Base-by-base conservation (phyloP, 2,113 vertebrate species). In the Platichthys stellatus region DNA sequence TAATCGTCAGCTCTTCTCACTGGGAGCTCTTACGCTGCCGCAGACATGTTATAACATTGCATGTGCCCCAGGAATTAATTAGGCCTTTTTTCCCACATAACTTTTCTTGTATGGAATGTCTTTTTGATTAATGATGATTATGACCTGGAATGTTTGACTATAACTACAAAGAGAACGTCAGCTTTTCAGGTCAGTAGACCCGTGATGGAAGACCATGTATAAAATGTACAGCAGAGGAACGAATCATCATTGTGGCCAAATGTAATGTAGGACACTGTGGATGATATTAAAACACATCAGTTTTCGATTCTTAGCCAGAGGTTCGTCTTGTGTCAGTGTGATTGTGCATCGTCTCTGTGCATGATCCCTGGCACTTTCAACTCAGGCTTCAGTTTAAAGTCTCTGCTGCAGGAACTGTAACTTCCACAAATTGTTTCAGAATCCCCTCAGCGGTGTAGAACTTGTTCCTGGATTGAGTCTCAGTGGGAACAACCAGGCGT, bases 281-380 rank as follows among this genome's bases (percentile, higher is more conserved):
- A 3, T 3, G 5, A 21, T 11, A 8, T 28, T n/a, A 28, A 38
- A 21, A 51, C 8, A 67, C 18, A 40, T 67, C 13, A 11, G 45
- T 10, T 12, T 54, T 63, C 20, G 45, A 17, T 54, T 63, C 85
- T 86, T 76, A 90, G 87, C 85, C 1, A 8, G 35, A 58, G 82
- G 45, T 63, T 76, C 65, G 0, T 80, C 72, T 51, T 24, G 24
- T 2, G 24, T 49, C 31, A 20, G 2, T 62, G 11, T 40, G 43
- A 59, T 31, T 18, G 63, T 58, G 62, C 31, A 35, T 10, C 5
- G 40, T 24, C 54, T 21, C 11, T 54, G 28, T 31, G 28, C 28
- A 5, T 23, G 53, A 23, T 21, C 8, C 1, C 21, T 40, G 38
- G 10, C 38, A 40, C 38, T 10, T 12, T 40, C 9, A 12, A 40